Conservation (phyloP, 2,888 invertebrate genomes). For the Cecidostiba fungosa region DNA sequence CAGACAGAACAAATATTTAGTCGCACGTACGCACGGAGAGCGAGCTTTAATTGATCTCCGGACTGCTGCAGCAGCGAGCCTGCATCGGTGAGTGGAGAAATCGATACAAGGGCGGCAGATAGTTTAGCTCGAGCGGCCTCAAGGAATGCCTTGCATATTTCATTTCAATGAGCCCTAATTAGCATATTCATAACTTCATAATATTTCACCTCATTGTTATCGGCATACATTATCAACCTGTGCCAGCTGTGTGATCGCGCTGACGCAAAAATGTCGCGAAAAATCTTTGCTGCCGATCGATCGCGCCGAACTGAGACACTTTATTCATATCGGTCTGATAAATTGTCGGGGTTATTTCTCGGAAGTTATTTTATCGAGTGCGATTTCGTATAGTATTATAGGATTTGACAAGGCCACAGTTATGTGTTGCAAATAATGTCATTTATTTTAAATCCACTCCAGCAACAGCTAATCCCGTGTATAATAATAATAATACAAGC, state of each 20-base stretch:
- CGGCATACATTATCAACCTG: conserved; percentile 16
- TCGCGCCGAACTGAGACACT: not conserved
- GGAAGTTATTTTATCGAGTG: not conserved
- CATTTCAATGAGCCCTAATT: conserved; percentile 47
- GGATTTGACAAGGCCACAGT: not conserved
- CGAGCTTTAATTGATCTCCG: conserved; percentile 42
- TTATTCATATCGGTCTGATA: not conserved
- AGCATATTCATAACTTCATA: conserved; percentile 48
- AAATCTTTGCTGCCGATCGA: not conserved
- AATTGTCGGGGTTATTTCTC: not conserved
- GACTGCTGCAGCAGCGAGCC: not conserved
- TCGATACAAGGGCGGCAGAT: conserved; percentile 51
- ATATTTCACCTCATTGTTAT: conserved; percentile 48
- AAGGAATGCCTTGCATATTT: conserved; percentile 48
- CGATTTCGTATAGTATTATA: not conserved
- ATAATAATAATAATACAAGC: not conserved
- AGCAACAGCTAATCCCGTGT: not conserved
- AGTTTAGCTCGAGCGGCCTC: conserved; percentile 51
- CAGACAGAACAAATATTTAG: conserved; percentile 14
- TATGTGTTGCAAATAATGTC: not conserved
- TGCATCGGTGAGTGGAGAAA: conserved; percentile 21
- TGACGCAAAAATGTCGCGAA: not conserved
- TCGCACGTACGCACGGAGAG: not conserved
- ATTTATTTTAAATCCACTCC: not conserved
- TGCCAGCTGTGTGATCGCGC: not conserved